Evolutionary conservation across 2,888 invertebrate species (phyloP).

Genomic region (Lepidochitona cinerea): DNA sequence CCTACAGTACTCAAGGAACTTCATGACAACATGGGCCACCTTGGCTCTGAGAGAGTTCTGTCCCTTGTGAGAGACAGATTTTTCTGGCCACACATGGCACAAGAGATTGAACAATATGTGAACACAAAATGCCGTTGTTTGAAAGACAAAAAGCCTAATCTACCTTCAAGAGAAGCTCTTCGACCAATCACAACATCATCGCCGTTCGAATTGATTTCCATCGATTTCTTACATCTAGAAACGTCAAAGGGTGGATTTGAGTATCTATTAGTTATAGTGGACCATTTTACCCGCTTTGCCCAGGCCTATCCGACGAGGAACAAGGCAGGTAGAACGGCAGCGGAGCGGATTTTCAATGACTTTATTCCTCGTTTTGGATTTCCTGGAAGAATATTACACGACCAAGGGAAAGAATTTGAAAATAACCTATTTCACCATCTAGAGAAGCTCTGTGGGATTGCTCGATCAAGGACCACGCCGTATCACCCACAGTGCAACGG

Average conservation of each 20-base stretch:
- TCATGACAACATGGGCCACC: slow-evolving; percentile 10
- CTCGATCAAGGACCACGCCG: neutral
- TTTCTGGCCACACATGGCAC: slow-evolving; percentile 6
- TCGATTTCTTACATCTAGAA: slow-evolving; percentile 16
- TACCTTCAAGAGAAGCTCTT: neutral
- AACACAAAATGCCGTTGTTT: neutral
- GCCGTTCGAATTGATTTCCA: slow-evolving; percentile 15
- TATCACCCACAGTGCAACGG: slow-evolving; percentile 8
- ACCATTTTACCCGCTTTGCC: slow-evolving; percentile 19
- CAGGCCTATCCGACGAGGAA: slow-evolving; percentile 13
- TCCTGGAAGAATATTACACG: slow-evolving; percentile 5
- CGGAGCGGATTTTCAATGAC: neutral
- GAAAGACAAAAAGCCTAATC: neutral
- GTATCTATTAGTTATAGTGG: slow-evolving; percentile 13
- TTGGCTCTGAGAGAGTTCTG: neutral
- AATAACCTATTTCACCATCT: neutral
- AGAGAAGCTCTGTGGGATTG: neutral
- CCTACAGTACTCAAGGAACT: slow-evolving; percentile 11
- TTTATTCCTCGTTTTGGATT: slow-evolving; percentile 8
- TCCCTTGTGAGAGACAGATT: slow-evolving; percentile 8
- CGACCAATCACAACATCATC: slow-evolving; percentile 4
- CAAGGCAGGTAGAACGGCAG: neutral
- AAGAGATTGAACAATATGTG: neutral
- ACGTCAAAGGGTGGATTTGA: slow-evolving; percentile 11
- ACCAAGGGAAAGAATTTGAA: neutral